Evolutionary conservation across 2,113 vertebrate species (phyloP).

Genomic region (Crypturellus undulatus): DNA sequence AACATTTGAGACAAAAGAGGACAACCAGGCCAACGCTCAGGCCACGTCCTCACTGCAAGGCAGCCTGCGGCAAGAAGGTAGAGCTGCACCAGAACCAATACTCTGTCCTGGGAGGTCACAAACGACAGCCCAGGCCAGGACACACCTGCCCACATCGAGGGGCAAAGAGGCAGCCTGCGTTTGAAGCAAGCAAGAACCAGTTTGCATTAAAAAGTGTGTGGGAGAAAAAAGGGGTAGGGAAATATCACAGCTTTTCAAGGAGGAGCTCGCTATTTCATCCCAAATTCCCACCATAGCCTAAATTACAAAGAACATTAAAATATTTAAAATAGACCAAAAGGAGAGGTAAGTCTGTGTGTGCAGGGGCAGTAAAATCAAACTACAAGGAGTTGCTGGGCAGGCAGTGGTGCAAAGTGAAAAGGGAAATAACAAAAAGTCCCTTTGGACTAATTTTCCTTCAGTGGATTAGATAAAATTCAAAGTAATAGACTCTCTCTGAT

Average conservation of each 20-base stretch:
- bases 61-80: background rate
- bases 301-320: background rate
- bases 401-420: background rate
- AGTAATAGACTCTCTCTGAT: background rate
- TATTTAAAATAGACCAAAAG: background rate
- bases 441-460: background rate
- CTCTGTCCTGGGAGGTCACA: background rate
- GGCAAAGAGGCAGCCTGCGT: background rate
- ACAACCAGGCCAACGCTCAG: background rate
- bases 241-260: constrained; percentile 31
- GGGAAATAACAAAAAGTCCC: background rate
- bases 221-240: background rate
- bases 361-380: background rate
- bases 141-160: background rate
- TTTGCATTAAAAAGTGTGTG: constrained; percentile 7
- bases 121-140: background rate
- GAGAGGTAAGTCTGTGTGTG: background rate
- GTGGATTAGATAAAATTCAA: background rate
- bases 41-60: background rate
- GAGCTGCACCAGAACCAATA: background rate
- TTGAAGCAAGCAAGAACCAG: constrained; percentile 38
- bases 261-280: background rate
- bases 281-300: constrained; percentile 8
- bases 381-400: background rate
- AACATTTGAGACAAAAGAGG: background rate